Evolutionary conservation across 2,113 vertebrate genomes (phyloP).

Genomic region (Australoheros scitulus): DNA sequence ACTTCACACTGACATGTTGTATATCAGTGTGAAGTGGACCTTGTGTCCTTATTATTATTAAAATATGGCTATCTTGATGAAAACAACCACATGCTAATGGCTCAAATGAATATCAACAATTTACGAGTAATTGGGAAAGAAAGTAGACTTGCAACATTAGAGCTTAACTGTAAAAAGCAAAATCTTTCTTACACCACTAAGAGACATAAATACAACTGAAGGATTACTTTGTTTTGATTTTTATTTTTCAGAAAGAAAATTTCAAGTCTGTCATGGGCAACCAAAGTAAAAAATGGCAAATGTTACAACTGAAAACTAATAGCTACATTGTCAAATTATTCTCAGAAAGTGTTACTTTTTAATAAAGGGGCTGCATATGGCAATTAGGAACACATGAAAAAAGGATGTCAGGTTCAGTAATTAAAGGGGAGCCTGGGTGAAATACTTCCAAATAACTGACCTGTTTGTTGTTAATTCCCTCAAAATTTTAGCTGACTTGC

Average conservation of each 20-base stretch:
- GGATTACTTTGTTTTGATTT: not conserved
- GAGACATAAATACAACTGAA: not conserved
- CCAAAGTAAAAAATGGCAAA: not conserved
- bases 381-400: not conserved
- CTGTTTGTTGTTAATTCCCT: no score
- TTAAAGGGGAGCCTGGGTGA: no score
- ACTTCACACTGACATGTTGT: not conserved
- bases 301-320: no score
- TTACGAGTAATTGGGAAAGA: not conserved
- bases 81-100: not conserved
- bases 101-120: not conserved
- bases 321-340: not conserved
- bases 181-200: not conserved
- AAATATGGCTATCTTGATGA: constrained; percentile 7
- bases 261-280: not conserved
- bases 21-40: not conserved
- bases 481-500: no score
- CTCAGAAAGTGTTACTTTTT: not conserved
- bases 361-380: not conserved
- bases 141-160: not conserved
- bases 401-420: no score
- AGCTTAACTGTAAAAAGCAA: not conserved
- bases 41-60: not conserved
- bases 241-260: accelerated
- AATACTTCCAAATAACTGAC: no score